Percentiles rank a stretch among this genome's conserved stretches.
Conservation (phyloP, 2,888 invertebrate species). For the Sesia apiformis region DNA sequence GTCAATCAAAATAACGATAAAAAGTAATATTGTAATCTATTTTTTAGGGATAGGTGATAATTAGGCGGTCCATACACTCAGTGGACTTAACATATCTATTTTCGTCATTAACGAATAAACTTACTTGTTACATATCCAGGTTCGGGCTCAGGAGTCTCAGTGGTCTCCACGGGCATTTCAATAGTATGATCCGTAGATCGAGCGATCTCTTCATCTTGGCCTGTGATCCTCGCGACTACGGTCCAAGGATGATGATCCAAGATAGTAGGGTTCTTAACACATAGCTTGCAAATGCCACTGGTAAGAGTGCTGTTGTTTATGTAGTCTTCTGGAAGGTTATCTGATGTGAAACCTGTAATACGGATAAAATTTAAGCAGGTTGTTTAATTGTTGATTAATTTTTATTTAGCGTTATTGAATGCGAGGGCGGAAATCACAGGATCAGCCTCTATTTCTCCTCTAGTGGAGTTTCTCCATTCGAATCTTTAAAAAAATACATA, state of each 20-base stretch:
- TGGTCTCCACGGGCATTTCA: constrained; percentile 1
- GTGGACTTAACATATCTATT: too few species aligned
- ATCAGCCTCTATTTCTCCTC: too few species aligned
- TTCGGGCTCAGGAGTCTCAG: background rate
- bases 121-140: background rate
- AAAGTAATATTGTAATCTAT: too few species aligned
- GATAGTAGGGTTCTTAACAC: constrained; percentile 17
- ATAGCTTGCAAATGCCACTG: constrained; percentile 27
- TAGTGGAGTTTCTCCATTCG: too few species aligned
- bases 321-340: constrained; percentile 25
- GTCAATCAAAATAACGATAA: too few species aligned
- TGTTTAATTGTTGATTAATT: background rate
- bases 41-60: too few species aligned
- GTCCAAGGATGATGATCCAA: constrained; percentile 47
- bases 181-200: constrained; percentile 17
- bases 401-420: too few species aligned
- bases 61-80: too few species aligned
- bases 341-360: constrained; percentile 36
- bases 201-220: constrained; percentile 28
- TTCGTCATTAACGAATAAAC: too few species aligned
- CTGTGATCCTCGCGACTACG: constrained; percentile 31
- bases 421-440: too few species aligned
- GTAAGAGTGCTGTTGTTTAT: constrained; percentile 8
- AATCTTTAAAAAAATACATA: too few species aligned
- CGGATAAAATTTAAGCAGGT: background rate